phyloP scores from a whole-genome alignment of 1,140 invertebrate genomes.

The Epicauta chinensis region DNA sequence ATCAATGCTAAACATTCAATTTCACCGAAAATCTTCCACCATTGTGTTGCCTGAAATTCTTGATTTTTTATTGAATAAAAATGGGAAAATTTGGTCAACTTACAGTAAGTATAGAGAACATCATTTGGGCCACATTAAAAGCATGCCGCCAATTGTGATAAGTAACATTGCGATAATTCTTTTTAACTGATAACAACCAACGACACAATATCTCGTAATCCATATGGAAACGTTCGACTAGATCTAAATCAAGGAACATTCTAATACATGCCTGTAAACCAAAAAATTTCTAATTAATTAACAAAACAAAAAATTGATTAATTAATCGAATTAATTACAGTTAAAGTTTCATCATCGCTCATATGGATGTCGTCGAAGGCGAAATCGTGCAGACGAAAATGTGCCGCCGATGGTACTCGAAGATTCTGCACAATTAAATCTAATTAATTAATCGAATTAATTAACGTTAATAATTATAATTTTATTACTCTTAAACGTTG shows the following conservation, averaged over 20 bases:
- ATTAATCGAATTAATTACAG: conserved; percentile 44
- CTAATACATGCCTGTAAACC: conserved; percentile 66
- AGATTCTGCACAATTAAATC: conserved; percentile 38
- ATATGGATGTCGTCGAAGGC: conserved; percentile 82
- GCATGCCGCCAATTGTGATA: conserved; percentile 97
- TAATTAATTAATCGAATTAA: neutral
- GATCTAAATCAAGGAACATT: conserved; percentile 88
- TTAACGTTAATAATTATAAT: neutral
- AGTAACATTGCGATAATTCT: conserved; percentile 93
- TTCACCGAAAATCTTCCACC: conserved; percentile 88
- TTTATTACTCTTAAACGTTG: conserved; percentile 65
- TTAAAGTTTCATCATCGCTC: conserved; percentile 78
- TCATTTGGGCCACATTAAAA: conserved; percentile 94
- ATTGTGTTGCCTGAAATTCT: conserved; percentile 68
- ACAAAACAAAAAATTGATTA: neutral
- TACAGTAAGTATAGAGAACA: conserved; percentile 89
- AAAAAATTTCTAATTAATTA: neutral
- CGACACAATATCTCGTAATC: conserved; percentile 82
- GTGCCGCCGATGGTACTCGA: conserved; percentile 74
- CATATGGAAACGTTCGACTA: conserved; percentile 85
- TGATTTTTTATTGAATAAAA: neutral
- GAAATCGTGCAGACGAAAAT: conserved; percentile 77
- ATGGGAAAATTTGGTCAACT: conserved; percentile 32
- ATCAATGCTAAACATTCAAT: conserved; percentile 89
- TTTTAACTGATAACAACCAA: conserved; percentile 91